Evolutionary conservation across 2,888 invertebrate species (phyloP), one percentile per base, ranked within the genome.

Genomic region (Amiota mariae): DNA sequence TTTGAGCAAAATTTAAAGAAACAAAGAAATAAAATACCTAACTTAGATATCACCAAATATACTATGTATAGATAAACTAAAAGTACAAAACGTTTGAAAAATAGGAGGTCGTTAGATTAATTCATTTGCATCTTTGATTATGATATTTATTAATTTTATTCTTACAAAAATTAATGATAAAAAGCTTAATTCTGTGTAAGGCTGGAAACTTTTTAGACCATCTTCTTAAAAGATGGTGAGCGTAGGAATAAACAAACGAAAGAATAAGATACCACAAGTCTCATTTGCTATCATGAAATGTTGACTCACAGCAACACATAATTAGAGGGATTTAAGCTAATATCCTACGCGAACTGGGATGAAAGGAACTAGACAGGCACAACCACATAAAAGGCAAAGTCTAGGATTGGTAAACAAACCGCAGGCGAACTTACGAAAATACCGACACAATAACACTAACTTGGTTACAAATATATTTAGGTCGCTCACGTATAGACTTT

Each of bases 241-340:
- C 8, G 20, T 15, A 59, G 12, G 6, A 18, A 6, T 8, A 59
- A 59, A 20, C 4, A 59, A 59, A 54, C 1, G 54, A 46, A n/a
- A 47, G 36, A 46, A 24, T 36, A 51, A 68, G 51, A 36, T 51
- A 13, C 13, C 67, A 68, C 20, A 68, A 68, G 54, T 68, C 47
- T 47, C 51, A 59, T 15, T 36, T 48, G 48, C 36, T 57, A 67
- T 20, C 57, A 72, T 63, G 72, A 68, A 68, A 68, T 73, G 73
- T 75, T 73, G 75, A 73, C 75, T 71, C 70, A 61, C 73, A 63
- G 72, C 73, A 56, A 49, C 72, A 84, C 82, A 85, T 83, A 83
- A 83, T 83, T 85, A 83, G 85, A 81, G 79, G 81, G 86, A 83
- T 82, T 85, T 85, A 81, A 81, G 83, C 82, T 83, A 84, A 85